Percentiles rank a stretch among this genome's conserved stretches.
Conservation (phyloP, 1,140 invertebrate genomes). For the Stenopsyche tienmushanensis region DNA sequence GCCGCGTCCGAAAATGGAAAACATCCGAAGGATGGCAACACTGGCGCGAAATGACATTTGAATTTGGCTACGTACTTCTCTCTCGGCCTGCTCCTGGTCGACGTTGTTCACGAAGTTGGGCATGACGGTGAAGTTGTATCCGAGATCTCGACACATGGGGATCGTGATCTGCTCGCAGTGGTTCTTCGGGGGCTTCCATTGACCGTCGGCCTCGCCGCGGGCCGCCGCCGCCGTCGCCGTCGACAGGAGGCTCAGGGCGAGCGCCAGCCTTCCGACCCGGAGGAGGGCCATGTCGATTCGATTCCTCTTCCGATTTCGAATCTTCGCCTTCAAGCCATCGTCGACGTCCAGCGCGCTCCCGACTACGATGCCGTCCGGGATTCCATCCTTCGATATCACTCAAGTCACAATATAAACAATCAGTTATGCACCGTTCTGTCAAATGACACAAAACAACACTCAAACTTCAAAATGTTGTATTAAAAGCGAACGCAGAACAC, state of each 20-base stretch:
- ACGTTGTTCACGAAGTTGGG: conserved; percentile 80
- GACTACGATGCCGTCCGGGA: not conserved
- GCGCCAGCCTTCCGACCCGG: not conserved
- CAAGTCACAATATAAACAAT: too few relatives aligned
- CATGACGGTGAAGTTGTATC: conserved; percentile 88
- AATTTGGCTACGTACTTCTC: conserved; percentile 59
- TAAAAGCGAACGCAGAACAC: too few relatives aligned
- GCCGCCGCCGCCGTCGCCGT: not conserved
- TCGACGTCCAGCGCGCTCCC: not conserved
- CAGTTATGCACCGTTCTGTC: too few relatives aligned
- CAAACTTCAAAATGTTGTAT: too few relatives aligned
- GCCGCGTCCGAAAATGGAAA: too few relatives aligned
- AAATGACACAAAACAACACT: too few relatives aligned
- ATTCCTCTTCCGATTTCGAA: not conserved
- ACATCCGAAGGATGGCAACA: too few relatives aligned
- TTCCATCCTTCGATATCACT: not conserved
- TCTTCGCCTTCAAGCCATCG: not conserved
- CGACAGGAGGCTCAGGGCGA: not conserved
- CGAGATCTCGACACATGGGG: conserved; percentile 77
- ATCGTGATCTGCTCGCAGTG: conserved; percentile 80
- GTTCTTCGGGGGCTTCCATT: conserved; percentile 44
- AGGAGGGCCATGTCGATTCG: not conserved
- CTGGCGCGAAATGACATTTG: too few relatives aligned
- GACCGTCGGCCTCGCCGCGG: not conserved
- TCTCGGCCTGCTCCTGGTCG: conserved; percentile 72